phyloP scores from a whole-genome alignment of 2,113 vertebrate genomes.

The Rhodinocichla rosea region DNA sequence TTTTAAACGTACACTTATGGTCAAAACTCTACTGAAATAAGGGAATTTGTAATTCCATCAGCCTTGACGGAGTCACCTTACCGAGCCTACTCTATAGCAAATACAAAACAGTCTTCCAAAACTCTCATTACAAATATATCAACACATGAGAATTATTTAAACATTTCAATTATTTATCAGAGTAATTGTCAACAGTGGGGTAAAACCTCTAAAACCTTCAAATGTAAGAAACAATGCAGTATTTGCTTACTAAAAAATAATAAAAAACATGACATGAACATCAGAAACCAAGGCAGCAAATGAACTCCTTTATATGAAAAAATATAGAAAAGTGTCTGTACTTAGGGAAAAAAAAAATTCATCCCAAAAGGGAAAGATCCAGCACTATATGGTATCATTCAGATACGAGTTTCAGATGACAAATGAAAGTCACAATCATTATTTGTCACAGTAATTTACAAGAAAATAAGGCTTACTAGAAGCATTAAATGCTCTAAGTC shows the following conservation, averaged over 20 bases:
- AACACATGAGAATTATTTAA: neutral
- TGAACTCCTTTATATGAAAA: neutral
- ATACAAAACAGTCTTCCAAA: neutral
- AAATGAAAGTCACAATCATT: neutral
- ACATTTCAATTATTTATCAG: neutral
- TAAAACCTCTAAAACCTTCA: neutral
- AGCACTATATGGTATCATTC: neutral
- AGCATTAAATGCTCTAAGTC: slow-evolving; percentile 96
- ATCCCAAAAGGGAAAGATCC: neutral
- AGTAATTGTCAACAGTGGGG: neutral
- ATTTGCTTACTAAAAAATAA: neutral
- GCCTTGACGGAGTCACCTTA: neutral
- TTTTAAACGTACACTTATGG: neutral
- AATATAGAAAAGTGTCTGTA: neutral
- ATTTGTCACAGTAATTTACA: neutral
- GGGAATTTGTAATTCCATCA: neutral
- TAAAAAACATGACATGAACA: neutral
- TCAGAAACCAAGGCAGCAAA: neutral
- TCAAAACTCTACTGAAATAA: neutral
- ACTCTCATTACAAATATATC: neutral
- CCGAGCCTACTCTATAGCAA: neutral
- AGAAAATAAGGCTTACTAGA: slow-evolving; percentile 76
- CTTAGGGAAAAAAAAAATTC: neutral
- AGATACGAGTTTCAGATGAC: neutral
- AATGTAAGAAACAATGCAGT: neutral